Evolutionary conservation across 2,888 invertebrate genomes (phyloP).

Genomic region (Leucophenga montana): DNA sequence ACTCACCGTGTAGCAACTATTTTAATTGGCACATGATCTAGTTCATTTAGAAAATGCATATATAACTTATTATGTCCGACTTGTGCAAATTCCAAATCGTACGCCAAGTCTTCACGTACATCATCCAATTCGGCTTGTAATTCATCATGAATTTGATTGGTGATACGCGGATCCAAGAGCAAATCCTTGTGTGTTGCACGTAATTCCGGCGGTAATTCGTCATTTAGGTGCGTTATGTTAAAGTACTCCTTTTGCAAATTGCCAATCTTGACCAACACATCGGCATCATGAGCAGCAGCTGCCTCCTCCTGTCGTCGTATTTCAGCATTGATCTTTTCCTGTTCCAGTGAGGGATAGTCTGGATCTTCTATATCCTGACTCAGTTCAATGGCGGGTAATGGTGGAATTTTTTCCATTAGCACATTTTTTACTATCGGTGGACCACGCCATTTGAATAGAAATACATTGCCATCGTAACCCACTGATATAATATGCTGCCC

Average conservation of each 20-base stretch:
- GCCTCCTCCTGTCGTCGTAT: slow-evolving; percentile 66
- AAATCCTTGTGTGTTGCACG: slow-evolving; percentile 77
- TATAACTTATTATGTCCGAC: slow-evolving; percentile 78
- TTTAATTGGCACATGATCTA: slow-evolving; percentile 79
- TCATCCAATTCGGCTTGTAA: slow-evolving; percentile 78
- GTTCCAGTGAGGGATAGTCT: slow-evolving; percentile 74
- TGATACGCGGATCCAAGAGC: slow-evolving; percentile 80
- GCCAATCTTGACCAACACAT: slow-evolving; percentile 75
- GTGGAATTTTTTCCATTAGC: not conserved
- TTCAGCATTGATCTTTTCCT: slow-evolving; percentile 81
- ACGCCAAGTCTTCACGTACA: slow-evolving; percentile 79
- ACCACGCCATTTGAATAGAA: slow-evolving; percentile 78
- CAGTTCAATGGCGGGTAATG: slow-evolving; percentile 33
- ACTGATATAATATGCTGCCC: slow-evolving; percentile 76
- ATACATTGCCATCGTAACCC: slow-evolving; percentile 85
- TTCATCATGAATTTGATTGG: slow-evolving; percentile 77
- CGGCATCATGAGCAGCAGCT: slow-evolving; percentile 76
- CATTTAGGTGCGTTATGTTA: slow-evolving; percentile 76
- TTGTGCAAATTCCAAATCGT: slow-evolving; percentile 81
- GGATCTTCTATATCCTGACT: slow-evolving; percentile 63
- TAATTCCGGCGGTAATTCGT: slow-evolving; percentile 77
- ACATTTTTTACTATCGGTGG: slow-evolving; percentile 38
- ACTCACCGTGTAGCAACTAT: slow-evolving; percentile 76
- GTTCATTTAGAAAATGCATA: slow-evolving; percentile 79
- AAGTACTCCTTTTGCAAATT: slow-evolving; percentile 77